These are phyloP conservation scores for Synergus laeviventris DNA, from an alignment of 2,888 invertebrate species.

Conservation along the genomic window DNA sequence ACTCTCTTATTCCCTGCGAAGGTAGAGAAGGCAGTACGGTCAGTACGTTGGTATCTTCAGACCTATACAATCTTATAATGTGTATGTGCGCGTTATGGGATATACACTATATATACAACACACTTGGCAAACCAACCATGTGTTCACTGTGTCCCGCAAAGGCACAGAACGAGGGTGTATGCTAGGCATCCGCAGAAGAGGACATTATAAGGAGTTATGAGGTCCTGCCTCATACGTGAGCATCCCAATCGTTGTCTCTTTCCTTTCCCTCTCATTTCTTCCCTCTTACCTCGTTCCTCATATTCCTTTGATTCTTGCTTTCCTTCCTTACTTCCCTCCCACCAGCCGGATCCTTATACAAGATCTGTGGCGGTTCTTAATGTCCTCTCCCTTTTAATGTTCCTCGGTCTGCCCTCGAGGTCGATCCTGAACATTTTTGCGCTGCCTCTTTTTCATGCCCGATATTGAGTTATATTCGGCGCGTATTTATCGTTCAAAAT, in stretches of 20 bases:
- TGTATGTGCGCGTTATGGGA: slow-evolving; percentile 56
- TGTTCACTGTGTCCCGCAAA: slow-evolving; percentile 62
- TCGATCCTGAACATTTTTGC: slow-evolving; percentile 73
- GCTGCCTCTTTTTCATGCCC: slow-evolving; percentile 66
- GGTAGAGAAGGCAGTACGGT: slow-evolving; percentile 51
- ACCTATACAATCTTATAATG: neutral
- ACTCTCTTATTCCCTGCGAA: slow-evolving; percentile 70
- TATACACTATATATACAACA: slow-evolving; percentile 61
- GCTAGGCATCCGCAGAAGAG: slow-evolving; percentile 74
- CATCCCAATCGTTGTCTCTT: slow-evolving; percentile 66
- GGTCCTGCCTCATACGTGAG: slow-evolving; percentile 75
- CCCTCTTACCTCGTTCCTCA: slow-evolving; percentile 32
- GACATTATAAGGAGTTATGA: slow-evolving; percentile 76
- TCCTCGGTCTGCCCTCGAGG: slow-evolving; percentile 72
- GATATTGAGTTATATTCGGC: slow-evolving; percentile 74
- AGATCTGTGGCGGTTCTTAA: slow-evolving; percentile 75
- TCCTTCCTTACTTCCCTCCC: slow-evolving; percentile 59
- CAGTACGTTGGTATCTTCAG: slow-evolving; percentile 45
- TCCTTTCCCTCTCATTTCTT: slow-evolving; percentile 45
- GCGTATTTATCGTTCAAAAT: slow-evolving; percentile 71
- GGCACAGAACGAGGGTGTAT: slow-evolving; percentile 71
- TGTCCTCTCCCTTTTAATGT: slow-evolving; percentile 75
- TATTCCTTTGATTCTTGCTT: slow-evolving; percentile 55
- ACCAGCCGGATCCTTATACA: slow-evolving; percentile 69
- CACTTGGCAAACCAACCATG: slow-evolving; percentile 48